phyloP scores from a whole-genome alignment of 2,113 vertebrate genomes.

The Ahaetulla prasina region DNA sequence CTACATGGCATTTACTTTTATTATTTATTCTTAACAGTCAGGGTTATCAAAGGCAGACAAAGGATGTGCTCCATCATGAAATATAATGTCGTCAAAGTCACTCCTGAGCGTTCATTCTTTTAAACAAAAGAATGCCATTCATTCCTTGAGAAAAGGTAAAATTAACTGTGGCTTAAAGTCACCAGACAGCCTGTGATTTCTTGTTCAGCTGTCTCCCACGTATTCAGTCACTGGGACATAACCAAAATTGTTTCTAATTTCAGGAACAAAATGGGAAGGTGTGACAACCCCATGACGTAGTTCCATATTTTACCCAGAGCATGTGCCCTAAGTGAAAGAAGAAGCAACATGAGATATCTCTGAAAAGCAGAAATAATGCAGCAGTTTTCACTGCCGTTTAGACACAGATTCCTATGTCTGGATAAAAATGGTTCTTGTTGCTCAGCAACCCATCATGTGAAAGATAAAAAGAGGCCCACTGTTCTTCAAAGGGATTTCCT shows the following conservation, averaged over 20 bases:
- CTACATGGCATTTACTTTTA: not conserved
- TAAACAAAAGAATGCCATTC: not conserved
- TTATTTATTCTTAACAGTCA: not conserved
- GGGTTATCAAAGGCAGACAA: not conserved
- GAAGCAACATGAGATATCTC: not conserved
- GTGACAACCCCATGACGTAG: not conserved
- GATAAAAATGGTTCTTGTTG: not conserved
- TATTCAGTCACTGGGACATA: not conserved
- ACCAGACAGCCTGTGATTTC: not conserved
- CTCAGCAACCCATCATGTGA: not conserved
- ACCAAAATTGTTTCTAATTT: not conserved
- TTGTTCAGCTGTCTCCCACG: not conserved
- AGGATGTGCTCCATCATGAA: not conserved
- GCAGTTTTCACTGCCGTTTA: not conserved
- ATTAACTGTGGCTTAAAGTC: not conserved
- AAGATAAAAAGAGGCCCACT: not conserved
- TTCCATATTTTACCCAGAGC: not conserved
- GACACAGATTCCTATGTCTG: not conserved
- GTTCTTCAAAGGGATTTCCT: not conserved
- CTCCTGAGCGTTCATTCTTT: not conserved
- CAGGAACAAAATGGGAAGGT: not conserved
- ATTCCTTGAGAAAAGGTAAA: not conserved
- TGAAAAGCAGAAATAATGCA: conserved; percentile 8
- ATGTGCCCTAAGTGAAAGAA: not conserved
- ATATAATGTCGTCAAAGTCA: not conserved